Evolutionary conservation across 2,888 invertebrate genomes (phyloP), one percentile per base, ranked within the genome.

Genomic region (Azorinus chamasolen): DNA sequence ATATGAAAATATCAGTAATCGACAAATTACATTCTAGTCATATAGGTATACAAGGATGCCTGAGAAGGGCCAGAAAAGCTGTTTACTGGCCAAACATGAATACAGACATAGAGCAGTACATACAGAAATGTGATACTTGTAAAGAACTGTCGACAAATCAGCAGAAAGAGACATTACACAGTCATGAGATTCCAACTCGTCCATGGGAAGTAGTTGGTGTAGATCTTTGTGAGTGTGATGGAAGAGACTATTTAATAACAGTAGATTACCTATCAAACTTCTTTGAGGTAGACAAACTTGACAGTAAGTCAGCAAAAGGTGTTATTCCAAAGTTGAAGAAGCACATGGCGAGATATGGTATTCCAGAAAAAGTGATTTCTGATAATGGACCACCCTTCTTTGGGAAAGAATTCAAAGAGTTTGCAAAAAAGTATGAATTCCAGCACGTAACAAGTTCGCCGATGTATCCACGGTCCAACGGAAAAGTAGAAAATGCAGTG

Each of bases 181-280:
- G 51, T 12, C 68, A 65, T 51, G 68, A 76, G 20, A 66, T 68
- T 18, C 76, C 76, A n/a, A 37, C 61, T n/a, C 43, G 69, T 12
- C 76, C 79, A 20, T 78, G 64, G 62, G 37, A 41, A 20, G 74
- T 63, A 32, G 16, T 78, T 14, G 72, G 69, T 14, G 71, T 55
- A 48, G 78, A 72, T 51, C 39, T 82, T 25, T 79, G 65, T 58
- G 59, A 68, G 20, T 69, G 55, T 12, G 24, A 72, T 14, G 61
- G 64, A 1, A 24, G 68, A 16, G 32, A 75, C 27, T 76, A 76
- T 24, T 32, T 73, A 22, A 4, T 73, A 16, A 66, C 66, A 18
- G 55, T 76, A 14, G 79, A 76, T 41, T 70, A 58, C 25, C 76
- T 55, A n/a, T 64, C 64, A 14, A 71, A 68, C n/a, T 77, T 53